Base-by-base conservation (phyloP, 2,888 invertebrate genomes). In the Falcaria lacertinaria region DNA sequence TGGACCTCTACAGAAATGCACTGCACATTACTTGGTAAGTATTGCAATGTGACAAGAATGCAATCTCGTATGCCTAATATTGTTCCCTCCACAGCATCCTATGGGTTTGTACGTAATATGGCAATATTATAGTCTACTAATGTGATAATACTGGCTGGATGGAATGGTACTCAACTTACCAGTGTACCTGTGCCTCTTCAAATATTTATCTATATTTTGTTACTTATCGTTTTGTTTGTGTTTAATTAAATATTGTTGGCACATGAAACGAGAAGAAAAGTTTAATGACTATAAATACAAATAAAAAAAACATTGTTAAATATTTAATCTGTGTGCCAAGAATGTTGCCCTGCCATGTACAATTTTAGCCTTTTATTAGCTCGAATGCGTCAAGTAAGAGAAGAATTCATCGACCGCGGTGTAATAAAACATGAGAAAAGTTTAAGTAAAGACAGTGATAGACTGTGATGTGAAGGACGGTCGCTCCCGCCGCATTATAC, bases 401-500 rank as follows among this genome's bases (percentile, higher is more conserved):
- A 28, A 28, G 28, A 28, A 11, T n/a, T 28, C 28, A 11, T 28
- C 28, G 28, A 7, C 7, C 7, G 11, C 11, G 28, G 28, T 55
- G 47, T 13, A 49, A 54, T 53, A 55, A 54, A 42, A 38, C 42
- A 38, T 17, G 47, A 58, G 60, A 60, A 54, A 55, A 43, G 45
- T 52, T 51, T 47, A 49, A 16, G 22, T 36, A 52, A 48, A 65
- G 43, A 56, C 55, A 67, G 68, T 69, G 69, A 64, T 57, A 53
- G 44, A 54, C 60, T 72, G 77, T 73, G 78, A 72, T 70, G 64
- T 67, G 64, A 75, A 71, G 64, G 73, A 74, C 72, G 52, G 75
- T 77, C 70, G 74, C 60, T 47, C 62, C 56, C 52, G 56, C 34
- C 50, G 54, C 52, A 52, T 51, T 61, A 69, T 71, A 80, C 71